Evolutionary conservation across 2,888 invertebrate species (phyloP), one percentile per base, ranked within the genome.

Genomic region (Trissonchulus latispiculum): DNA sequence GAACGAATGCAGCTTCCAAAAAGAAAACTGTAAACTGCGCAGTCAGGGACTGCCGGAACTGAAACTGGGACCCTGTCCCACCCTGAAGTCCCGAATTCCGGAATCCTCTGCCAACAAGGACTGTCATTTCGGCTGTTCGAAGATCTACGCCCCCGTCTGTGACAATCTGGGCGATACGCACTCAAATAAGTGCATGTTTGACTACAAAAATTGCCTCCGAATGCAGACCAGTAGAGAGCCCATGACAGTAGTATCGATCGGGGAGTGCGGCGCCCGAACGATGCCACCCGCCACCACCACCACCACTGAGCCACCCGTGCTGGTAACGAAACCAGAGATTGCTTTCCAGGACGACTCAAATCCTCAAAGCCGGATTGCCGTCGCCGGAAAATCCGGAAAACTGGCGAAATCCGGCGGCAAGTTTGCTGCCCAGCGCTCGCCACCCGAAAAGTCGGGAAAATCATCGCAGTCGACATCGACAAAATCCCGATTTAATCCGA

Each of bases 71-170:
- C 32, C 31, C 8, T 68, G 69, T 36, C 69, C 69, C 3, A 36
- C 36, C 8, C 32, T 33, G 2, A 23, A 36, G 28, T 35, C n/a
- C 33, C 69, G 36, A 32, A 36, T 36, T 35, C 35, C 32, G 35
- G n/a, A 28, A 36, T 36, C 33, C n/a, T 23, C 2, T 2, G 69
- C n/a, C 3, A 33, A 3, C 2, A n/a, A 36, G 15, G 31, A 68
- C n/a, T 68, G 69, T 68, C 69, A 68, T 8, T 68, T 68, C 36
- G 69, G 69, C n/a, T 68, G 69, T 68, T 36, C 69, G 8, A 68
- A 68, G 36, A 68, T 68, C 36, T 68, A 35, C 36, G 69, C 69
- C 36, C 69, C 69, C 33, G 36, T 68, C 36, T 68, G 69, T 33
- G 69, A 68, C 35, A 36, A 33, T 36, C n/a, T 36, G 8, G 31